These are phyloP conservation scores for Hephaestus fuliginosus DNA, from an alignment of 2,797 vertebrate genomes.

Conservation along the genomic window DNA sequence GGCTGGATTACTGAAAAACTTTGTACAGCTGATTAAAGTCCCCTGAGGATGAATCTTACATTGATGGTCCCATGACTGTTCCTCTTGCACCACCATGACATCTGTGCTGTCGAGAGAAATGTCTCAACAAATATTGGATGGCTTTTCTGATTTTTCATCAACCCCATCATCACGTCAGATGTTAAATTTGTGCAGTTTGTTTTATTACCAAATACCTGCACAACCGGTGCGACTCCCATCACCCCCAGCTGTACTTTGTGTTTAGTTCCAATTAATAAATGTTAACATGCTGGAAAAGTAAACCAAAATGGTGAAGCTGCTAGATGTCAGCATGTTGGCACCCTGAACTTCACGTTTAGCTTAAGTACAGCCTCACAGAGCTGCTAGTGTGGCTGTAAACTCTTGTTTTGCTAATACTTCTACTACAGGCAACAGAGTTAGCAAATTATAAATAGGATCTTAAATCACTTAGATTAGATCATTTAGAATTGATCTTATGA, in stretches of 20 bases:
- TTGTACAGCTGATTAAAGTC: not conserved
- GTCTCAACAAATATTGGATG: not conserved
- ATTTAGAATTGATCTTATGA: not conserved
- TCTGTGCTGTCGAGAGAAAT: too few relatives aligned
- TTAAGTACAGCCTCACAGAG: not conserved
- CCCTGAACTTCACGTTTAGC: not conserved
- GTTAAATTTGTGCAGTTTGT: not conserved
- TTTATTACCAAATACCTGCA: not conserved
- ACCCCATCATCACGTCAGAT: not conserved
- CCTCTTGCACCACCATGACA: not conserved
- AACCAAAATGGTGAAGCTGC: not conserved
- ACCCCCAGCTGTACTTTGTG: not conserved
- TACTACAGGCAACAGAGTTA: not conserved
- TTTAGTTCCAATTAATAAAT: not conserved
- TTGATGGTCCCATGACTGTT: not conserved
- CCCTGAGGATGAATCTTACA: too few relatives aligned
- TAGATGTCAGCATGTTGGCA: not conserved
- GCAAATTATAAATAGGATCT: not conserved
- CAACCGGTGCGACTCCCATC: not conserved
- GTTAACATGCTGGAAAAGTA: not conserved
- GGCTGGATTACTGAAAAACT: not conserved
- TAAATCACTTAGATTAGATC: too few relatives aligned
- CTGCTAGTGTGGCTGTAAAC: not conserved
- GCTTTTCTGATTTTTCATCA: not conserved
- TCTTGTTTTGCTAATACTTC: not conserved